phyloP scores from a whole-genome alignment of 2,888 invertebrate species.

The Slavum lentiscoides region DNA sequence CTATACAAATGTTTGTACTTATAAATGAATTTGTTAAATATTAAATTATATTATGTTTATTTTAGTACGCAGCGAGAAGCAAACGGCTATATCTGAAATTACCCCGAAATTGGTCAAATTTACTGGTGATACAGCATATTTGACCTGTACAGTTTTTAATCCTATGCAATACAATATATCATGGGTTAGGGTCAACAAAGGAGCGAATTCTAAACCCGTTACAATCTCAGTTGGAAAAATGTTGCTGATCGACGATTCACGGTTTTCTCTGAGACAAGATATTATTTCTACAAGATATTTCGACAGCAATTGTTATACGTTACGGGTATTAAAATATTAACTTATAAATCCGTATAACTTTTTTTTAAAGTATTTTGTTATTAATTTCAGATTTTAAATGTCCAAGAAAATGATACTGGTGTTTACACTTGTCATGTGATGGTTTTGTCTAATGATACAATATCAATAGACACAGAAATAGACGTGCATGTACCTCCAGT shows the following conservation, averaged over 20 bases:
- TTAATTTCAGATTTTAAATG: not conserved
- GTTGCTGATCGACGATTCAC: slow-evolving; percentile 80
- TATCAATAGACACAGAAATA: too few species aligned
- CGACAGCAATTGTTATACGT: slow-evolving; percentile 75
- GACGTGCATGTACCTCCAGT: too few species aligned
- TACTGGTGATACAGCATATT: slow-evolving; percentile 84
- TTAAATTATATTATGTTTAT: slow-evolving; percentile 53
- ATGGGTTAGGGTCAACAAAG: slow-evolving; percentile 72
- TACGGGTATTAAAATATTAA: slow-evolving; percentile 64
- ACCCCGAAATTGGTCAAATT: slow-evolving; percentile 90
- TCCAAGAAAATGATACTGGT: too few species aligned
- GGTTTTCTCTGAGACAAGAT: slow-evolving; percentile 80
- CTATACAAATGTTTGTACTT: too few species aligned
- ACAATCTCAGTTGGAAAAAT: slow-evolving; percentile 78
- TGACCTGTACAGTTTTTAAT: slow-evolving; percentile 88
- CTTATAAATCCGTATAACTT: too few species aligned
- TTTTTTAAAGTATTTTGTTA: too few species aligned
- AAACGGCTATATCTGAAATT: slow-evolving; percentile 81
- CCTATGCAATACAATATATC: slow-evolving; percentile 83
- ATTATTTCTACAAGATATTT: slow-evolving; percentile 61
- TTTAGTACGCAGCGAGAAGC: slow-evolving; percentile 70
- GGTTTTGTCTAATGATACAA: too few species aligned
- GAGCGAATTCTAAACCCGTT: slow-evolving; percentile 69
- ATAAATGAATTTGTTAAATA: too few species aligned
- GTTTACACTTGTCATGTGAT: too few species aligned